phyloP scores from a whole-genome alignment of 2,888 invertebrate genomes.

The Lasioglossum villosulum region DNA sequence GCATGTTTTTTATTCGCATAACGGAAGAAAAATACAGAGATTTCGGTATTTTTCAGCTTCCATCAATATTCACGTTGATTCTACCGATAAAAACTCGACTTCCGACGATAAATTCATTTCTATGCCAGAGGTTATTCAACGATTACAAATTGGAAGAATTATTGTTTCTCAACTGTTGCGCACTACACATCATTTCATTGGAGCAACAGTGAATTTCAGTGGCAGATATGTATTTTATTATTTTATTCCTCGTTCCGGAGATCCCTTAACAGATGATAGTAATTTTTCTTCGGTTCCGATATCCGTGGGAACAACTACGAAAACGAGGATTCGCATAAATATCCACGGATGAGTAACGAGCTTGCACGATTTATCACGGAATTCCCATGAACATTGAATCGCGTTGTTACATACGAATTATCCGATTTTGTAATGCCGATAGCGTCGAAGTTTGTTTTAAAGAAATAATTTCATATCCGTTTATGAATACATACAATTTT shows the following conservation, averaged over 20 bases:
- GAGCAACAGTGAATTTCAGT: not conserved
- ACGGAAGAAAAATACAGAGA: not conserved
- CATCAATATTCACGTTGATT: not conserved
- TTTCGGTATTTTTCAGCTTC: not conserved
- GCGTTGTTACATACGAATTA: not conserved
- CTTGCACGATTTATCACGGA: not conserved
- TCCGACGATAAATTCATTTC: not conserved
- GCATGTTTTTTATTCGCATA: not conserved
- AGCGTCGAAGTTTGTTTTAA: not conserved
- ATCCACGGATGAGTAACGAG: not conserved
- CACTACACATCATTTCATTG: not conserved
- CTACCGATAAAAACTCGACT: not conserved
- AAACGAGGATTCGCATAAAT: not conserved
- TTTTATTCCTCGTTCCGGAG: not conserved
- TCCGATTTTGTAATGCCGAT: not conserved
- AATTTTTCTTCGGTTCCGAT: not conserved
- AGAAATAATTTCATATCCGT: not conserved
- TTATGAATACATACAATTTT: too few species aligned
- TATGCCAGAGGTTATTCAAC: not conserved
- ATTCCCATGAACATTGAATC: not conserved
- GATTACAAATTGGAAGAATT: not conserved
- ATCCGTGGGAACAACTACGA: not conserved
- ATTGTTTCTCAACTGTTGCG: slow-evolving; percentile 2
- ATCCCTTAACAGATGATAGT: not conserved
- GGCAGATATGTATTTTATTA: not conserved